phyloP scores from a whole-genome alignment of 1,140 invertebrate species.

The Drosophila teissieri region DNA sequence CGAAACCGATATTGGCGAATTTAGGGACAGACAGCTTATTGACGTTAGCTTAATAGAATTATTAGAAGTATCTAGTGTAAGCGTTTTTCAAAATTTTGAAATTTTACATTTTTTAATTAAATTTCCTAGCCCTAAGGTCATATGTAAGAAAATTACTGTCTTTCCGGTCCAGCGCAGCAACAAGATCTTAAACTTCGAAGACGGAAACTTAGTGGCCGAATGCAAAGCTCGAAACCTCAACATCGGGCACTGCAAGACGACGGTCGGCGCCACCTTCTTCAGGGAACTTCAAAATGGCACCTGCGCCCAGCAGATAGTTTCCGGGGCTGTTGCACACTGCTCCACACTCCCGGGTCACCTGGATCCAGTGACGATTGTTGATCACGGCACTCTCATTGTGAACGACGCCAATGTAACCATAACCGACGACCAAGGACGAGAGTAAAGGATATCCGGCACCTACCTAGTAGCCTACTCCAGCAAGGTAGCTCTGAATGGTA shows the following conservation, averaged over 20 bases:
- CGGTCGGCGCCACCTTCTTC: no score
- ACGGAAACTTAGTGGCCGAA: neutral
- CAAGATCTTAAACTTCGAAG: slow-evolving; percentile 1
- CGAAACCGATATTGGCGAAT: slow-evolving; percentile 1
- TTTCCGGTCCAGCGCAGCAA: neutral
- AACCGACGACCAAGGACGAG: no score
- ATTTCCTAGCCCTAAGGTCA: neutral
- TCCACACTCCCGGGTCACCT: neutral
- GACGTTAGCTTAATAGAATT: slow-evolving; percentile 1
- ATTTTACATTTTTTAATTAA: slow-evolving; percentile 4
- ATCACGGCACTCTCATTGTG: neutral
- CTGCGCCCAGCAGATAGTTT: neutral
- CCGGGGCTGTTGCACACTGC: neutral
- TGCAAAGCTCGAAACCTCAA: neutral
- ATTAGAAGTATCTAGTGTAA: slow-evolving; percentile 4
- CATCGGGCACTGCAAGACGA: neutral
- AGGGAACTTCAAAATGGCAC: neutral
- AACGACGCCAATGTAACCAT: no score
- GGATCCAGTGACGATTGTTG: neutral
- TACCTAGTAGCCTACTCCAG: no score
- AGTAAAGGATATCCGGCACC: no score
- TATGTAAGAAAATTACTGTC: slow-evolving; percentile 1
- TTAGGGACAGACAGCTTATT: neutral
- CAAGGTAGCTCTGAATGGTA: no score
- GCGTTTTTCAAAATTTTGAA: slow-evolving; percentile 5